Base-by-base conservation (phyloP, 1,140 invertebrate species). In the Pseudobourletiella spinata region DNA sequence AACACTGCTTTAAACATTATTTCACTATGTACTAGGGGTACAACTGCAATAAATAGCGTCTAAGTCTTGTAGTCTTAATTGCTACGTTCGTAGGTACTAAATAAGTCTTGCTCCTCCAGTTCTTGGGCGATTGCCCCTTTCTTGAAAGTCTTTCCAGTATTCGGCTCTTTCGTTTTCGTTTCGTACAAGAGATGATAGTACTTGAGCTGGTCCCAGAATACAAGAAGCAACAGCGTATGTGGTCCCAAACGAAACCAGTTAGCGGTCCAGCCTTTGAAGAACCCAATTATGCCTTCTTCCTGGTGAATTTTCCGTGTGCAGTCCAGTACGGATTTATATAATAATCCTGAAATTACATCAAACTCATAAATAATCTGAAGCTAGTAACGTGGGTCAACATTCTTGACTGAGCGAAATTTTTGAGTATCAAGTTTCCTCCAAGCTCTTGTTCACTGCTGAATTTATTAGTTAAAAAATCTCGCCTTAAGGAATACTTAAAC, bases 181-280 rank as follows among this genome's bases (percentile, higher is more conserved):
- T 48, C 44, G 18, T 48, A 48, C 44, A 15, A 66, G 2, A 70
- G 69, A 60, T 68, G 61, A 22, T 62, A 57, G 32, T 65, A 44
- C 28, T 84, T 84, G 50, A 90, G 76, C 73, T 85, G 74, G 72
- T 89, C 86, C 86, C 90, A 92, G 76, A 92, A 88, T 48, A 90
- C 81, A 48, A 94, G 77, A 71, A 83, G 86, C 0, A 92, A 74
- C 15, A 90, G 82, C 2, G 87, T 87, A 72, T 92, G 89, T 1
- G 90, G 90, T 2, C 85, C 88, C 71, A 91, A 79, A 71, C 89
- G 79, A 63, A 91, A 76, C 75, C 89, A 90, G 22, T 84, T 84
- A 1, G 89, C 86, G 3, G 83, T 81, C 51, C 86, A 79, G 26
- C 89, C 90, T 78, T 93, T 93, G 73, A 90, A 93, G 39, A 91